Conservation (phyloP, 2,113 vertebrate genomes). For the Sprattus sprattus region DNA sequence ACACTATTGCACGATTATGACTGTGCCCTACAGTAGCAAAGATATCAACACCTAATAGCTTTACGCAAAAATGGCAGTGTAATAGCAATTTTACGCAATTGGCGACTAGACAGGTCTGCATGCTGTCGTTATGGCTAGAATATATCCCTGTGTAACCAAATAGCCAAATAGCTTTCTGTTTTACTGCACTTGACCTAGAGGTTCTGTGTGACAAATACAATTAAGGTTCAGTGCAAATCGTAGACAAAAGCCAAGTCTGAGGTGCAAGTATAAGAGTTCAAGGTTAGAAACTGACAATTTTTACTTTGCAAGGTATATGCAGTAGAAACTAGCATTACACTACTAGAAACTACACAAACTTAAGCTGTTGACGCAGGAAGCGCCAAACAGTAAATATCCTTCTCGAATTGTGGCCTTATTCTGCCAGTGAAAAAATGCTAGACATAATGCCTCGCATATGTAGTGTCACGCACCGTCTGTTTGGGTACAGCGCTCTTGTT, state of each 20-base stretch:
- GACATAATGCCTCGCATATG: background rate
- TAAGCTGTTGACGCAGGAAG: background rate
- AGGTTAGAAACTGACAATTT: background rate
- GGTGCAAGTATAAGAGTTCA: background rate
- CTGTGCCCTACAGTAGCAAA: background rate
- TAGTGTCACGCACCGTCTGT: background rate
- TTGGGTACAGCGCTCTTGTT: background rate
- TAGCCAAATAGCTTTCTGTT: conserved; percentile 8
- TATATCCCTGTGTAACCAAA: background rate
- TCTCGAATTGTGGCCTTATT: background rate
- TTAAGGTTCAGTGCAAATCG: background rate
- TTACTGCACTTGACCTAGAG: conserved; percentile 14
- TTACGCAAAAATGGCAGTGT: background rate
- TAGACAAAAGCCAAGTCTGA: background rate
- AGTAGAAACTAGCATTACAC: background rate
- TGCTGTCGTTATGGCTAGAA: conserved; percentile 9
- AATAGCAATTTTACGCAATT: background rate
- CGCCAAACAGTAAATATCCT: background rate
- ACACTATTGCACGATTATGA: background rate
- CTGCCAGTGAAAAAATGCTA: background rate
- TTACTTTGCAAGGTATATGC: background rate
- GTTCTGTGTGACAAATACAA: conserved; percentile 9
- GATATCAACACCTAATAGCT: background rate
- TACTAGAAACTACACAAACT: background rate
- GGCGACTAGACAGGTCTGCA: background rate